A percentile compares a stretch with the other conserved stretches of the same genome.
These are phyloP conservation scores for Epistrophe eligans DNA, from an alignment of 2,888 invertebrate species.

Conservation along the genomic window DNA sequence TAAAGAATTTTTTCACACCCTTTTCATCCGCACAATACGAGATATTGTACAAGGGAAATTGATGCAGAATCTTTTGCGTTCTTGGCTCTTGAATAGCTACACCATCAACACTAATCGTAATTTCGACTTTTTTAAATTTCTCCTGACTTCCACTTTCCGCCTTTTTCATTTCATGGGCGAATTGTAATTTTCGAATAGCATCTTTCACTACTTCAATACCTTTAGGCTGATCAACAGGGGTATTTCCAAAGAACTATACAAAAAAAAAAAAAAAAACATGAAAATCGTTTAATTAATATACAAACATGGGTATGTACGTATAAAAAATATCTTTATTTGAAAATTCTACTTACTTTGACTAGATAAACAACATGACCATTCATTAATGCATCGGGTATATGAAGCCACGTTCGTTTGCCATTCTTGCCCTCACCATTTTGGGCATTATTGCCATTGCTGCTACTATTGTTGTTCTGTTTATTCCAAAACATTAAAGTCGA, in stretches of 20 bases:
- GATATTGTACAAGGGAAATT: conserved; percentile 98
- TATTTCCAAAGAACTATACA: conserved; percentile 95
- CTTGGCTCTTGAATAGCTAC: conserved; percentile 94
- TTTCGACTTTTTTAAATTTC: conserved; percentile 95
- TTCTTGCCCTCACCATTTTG: conserved; percentile 82
- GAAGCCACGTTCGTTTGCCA: conserved; percentile 92
- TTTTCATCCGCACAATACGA: conserved; percentile 99
- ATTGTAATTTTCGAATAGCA: conserved; percentile 97
- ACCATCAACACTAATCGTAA: conserved; percentile 98
- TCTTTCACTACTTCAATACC: conserved; percentile 99
- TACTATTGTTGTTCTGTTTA: conserved; percentile 85
- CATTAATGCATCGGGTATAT: conserved; percentile 95
- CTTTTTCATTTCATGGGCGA: conserved; percentile 95
- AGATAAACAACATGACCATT: conserved; percentile 98
- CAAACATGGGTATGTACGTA: no score
- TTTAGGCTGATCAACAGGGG: conserved; percentile 97
- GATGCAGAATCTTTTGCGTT: conserved; percentile 93
- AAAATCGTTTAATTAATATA: not conserved
- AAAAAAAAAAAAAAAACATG: conserved; percentile 41
- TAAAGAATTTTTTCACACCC: conserved; percentile 97
- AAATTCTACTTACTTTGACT: conserved; percentile 90
- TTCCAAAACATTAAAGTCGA: conserved; percentile 88
- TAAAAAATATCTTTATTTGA: no score
- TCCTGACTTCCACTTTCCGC: conserved; percentile 92
- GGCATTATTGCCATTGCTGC: conserved; percentile 80